Percentiles rank a stretch among this genome's conserved stretches.
These are phyloP conservation scores for Malacosoma neustria DNA, from an alignment of 2,888 invertebrate species.

Conservation along the genomic window DNA sequence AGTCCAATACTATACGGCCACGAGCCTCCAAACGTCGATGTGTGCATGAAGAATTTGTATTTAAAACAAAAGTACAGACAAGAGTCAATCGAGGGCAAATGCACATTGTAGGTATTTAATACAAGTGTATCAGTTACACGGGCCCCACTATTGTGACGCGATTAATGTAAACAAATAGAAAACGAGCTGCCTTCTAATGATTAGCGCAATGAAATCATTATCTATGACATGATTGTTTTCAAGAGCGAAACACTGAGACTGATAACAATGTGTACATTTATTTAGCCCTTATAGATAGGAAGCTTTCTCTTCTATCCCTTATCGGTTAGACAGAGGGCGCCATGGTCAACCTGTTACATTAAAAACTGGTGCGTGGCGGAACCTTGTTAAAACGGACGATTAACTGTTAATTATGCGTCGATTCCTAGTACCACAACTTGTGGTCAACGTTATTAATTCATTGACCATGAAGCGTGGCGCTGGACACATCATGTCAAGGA, in stretches of 20 bases:
- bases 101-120: not conserved
- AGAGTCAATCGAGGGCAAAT: not conserved
- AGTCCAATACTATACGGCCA: too few relatives aligned
- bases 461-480: constrained; percentile 5
- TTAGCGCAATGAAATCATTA: not conserved
- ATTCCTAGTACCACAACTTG: constrained; percentile 1
- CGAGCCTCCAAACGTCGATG: too few relatives aligned
- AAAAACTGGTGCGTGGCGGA: not conserved
- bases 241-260: too few relatives aligned
- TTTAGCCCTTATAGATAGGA: too few relatives aligned
- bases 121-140: too few relatives aligned
- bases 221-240: not conserved
- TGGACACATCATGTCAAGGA: constrained; percentile 6
- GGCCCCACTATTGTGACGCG: not conserved
- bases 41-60: too few relatives aligned
- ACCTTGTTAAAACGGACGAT: not conserved
- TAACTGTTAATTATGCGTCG: not conserved
- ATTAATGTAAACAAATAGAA: not conserved
- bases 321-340: not conserved
- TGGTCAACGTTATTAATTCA: constrained; percentile 7
- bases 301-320: too few relatives aligned
- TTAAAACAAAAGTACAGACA: too few relatives aligned
- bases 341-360: not conserved
- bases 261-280: too few relatives aligned
- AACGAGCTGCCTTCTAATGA: not conserved